These are phyloP conservation scores for Brenthis daphne DNA, from an alignment of 2,888 invertebrate species.

Conservation along the genomic window DNA sequence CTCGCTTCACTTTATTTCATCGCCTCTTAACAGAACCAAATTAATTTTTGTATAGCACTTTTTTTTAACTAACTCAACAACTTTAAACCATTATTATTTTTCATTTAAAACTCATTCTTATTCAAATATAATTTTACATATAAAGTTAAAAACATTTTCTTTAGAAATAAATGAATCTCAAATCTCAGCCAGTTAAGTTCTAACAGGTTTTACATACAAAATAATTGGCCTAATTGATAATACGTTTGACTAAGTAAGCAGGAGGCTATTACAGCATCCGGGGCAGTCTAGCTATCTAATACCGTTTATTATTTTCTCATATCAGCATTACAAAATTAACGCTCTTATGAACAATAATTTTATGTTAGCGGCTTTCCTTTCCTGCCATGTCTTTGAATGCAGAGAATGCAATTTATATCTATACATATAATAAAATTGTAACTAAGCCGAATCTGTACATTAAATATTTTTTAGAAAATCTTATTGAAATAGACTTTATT, in stretches of 20 bases:
- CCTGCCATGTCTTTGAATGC: conserved; percentile 19
- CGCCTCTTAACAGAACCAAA: too few species aligned
- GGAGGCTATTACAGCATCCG: conserved; percentile 31
- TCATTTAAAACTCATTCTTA: too few species aligned
- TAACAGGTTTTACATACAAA: conserved; percentile 18
- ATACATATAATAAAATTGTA: too few species aligned
- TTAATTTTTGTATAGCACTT: too few species aligned
- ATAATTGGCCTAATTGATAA: conserved; percentile 34
- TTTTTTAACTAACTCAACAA: too few species aligned
- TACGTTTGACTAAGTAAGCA: conserved; percentile 27
- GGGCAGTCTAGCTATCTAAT: conserved; percentile 32
- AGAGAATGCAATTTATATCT: conserved; percentile 15
- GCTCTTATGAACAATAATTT: conserved; percentile 31
- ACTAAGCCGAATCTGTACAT: too few species aligned
- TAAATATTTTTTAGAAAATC: too few species aligned
- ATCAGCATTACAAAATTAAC: conserved; percentile 29
- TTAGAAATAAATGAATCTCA: conserved; percentile 13
- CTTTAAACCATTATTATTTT: too few species aligned
- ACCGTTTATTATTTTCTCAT: conserved; percentile 30
- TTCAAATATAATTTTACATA: too few species aligned
- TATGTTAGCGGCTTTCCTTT: conserved; percentile 27
- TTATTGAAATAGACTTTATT: too few species aligned
- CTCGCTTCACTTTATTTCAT: too few species aligned
- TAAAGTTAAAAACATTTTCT: conserved; percentile 2
- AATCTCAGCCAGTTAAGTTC: conserved; percentile 3